Evolutionary conservation across 2,888 invertebrate genomes (phyloP), one percentile per base, ranked within the genome.

Genomic region (Troides helena): DNA sequence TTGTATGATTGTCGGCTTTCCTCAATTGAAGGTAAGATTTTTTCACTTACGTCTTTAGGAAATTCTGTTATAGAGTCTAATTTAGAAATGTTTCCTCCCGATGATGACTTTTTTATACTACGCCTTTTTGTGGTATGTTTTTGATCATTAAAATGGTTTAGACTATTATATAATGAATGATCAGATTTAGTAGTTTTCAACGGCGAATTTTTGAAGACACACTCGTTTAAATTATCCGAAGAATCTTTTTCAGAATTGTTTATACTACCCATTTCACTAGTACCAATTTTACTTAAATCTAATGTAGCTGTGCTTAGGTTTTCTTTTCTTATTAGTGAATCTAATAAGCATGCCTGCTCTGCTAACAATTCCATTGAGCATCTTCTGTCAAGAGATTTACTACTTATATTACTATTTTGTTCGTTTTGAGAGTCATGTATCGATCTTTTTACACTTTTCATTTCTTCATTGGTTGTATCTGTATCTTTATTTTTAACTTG

Each of bases 401-500:
- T 85, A 39, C 43, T 68, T 39, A 57, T 50, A 36, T 21, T 65
- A 7, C n/a, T 60, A 70, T 74, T 58, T 71, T 76, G 65, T 39
- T 70, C 36, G 23, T 75, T 68, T 30, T 71, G 62, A 46, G 78
- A 76, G 10, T 75, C 76, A 8, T 68, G 69, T 39, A 77, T 74
- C 71, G 76, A 67, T 66, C 65, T 80, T 72, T 78, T 62, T 59
- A 69, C 60, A 58, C 53, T 56, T 53, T 65, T 60, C 1, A 62
- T 62, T 46, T 63, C 60, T 61, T 71, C 62, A 64, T 72, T 65
- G 50, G 63, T 56, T 43, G 65, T 67, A 61, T 82, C 62, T 21
- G 59, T n/a, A 77, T 93, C 85, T 78, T 94, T 92, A 78, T 95
- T 94, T 77, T 94, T 94, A 39, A 96, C 95, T 60, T 94, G 86